Percentiles rank a stretch among this genome's conserved stretches.
Conservation (phyloP, 1,140 invertebrate species). For the Drosophila hydei region DNA sequence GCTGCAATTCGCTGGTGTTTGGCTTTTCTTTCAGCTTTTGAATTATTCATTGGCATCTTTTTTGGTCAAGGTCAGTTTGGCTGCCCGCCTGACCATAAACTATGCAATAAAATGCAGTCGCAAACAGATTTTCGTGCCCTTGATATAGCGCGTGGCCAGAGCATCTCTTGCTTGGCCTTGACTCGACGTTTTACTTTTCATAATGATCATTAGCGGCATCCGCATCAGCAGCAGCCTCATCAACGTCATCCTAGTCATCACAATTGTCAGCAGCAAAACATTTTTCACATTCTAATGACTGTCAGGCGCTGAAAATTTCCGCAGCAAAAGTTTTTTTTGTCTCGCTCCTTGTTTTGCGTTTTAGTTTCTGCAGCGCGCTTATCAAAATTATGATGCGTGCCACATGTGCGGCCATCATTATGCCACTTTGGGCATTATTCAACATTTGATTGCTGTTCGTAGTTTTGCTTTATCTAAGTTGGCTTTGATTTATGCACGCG, state of each 20-base stretch:
- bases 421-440: slow-evolving; percentile 18
- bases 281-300: slow-evolving; percentile 75
- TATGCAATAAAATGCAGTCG: slow-evolving; percentile 48
- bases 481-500: slow-evolving; percentile 24
- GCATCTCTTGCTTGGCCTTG: slow-evolving; percentile 29
- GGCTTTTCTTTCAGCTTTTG: slow-evolving; percentile 10
- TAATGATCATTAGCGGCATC: slow-evolving; percentile 36
- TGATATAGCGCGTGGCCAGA: slow-evolving; percentile 28
- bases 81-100: slow-evolving; percentile 27
- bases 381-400: slow-evolving; percentile 36
- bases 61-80: slow-evolving; percentile 27
- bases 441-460: slow-evolving; percentile 9
- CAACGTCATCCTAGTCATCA: slow-evolving; percentile 56
- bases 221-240: slow-evolving; percentile 42
- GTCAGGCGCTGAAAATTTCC: slow-evolving; percentile 65
- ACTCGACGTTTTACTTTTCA: slow-evolving; percentile 33
- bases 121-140: slow-evolving; percentile 25
- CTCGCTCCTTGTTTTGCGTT: neutral
- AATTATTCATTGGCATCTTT: slow-evolving; percentile 35
- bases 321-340: slow-evolving; percentile 28
- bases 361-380: slow-evolving; percentile 22
- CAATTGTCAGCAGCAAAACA: slow-evolving; percentile 55
- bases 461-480: no score
- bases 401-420: slow-evolving; percentile 17
- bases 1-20: slow-evolving; percentile 2